phyloP scores from a whole-genome alignment of 2,113 vertebrate species.

The Onychostruthus taczanowskii region DNA sequence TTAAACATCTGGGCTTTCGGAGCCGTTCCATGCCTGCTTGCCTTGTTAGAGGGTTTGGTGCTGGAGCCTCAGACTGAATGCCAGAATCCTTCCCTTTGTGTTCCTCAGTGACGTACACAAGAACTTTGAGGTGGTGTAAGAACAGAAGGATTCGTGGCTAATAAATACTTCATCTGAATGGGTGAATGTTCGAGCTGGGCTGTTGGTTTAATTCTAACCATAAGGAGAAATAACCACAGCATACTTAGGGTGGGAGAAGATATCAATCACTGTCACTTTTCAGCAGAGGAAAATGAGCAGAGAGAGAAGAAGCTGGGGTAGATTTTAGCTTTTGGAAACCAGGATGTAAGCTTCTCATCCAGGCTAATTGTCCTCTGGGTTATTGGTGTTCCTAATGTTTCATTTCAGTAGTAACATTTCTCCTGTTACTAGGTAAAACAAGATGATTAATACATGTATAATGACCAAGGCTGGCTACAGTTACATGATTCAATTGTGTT shows the following conservation, averaged over 20 bases:
- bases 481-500: not conserved
- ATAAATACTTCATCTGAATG: constrained; percentile 57
- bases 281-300: not conserved
- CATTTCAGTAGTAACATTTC: not conserved
- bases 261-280: constrained; percentile 63
- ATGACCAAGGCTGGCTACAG: not conserved
- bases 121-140: constrained; percentile 60
- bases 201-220: constrained; percentile 63
- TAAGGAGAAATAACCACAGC: constrained; percentile 36
- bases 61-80: not conserved
- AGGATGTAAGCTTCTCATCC: not conserved
- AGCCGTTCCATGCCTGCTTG: not conserved
- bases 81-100: constrained; percentile 38
- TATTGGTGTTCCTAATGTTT: not conserved
- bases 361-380: not conserved
- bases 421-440: not conserved
- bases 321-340: not conserved
- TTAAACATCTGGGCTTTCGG: constrained; percentile 54
- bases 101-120: constrained; percentile 45
- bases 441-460: not conserved
- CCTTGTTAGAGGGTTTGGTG: constrained; percentile 41
- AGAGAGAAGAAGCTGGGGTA: not conserved
- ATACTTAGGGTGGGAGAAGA: constrained; percentile 35
- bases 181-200: constrained; percentile 41
- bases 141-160: constrained; percentile 58